Evolutionary conservation across 2,888 invertebrate species (phyloP).

Genomic region (Drosophila merina): DNA sequence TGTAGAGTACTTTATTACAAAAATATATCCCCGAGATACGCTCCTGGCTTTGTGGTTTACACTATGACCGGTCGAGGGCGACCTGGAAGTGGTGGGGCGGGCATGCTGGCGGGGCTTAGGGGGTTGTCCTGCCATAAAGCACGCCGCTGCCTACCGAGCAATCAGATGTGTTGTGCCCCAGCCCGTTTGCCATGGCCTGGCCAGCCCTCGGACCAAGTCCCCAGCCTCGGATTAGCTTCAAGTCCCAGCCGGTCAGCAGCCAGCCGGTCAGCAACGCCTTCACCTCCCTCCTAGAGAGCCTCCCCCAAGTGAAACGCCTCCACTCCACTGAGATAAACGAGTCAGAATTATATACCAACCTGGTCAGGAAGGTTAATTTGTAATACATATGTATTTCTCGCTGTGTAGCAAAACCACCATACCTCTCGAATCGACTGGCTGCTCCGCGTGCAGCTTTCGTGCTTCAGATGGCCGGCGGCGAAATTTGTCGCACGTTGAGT

Average conservation of each 20-base stretch:
- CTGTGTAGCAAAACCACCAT: constrained; percentile 11
- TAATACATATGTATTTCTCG: background rate
- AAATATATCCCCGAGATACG: background rate
- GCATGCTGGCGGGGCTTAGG: constrained; percentile 17
- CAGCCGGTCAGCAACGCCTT: constrained; percentile 32
- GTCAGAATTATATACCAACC: no score
- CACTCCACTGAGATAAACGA: constrained; percentile 4
- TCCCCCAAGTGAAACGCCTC: constrained; percentile 31
- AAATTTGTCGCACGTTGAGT: constrained; percentile 78
- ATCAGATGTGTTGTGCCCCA: constrained; percentile 67
- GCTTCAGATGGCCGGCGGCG: constrained; percentile 75
- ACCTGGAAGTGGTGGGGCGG: constrained; percentile 22
- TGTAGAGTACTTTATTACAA: background rate
- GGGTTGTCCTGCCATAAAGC: constrained; percentile 57
- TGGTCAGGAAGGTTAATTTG: background rate
- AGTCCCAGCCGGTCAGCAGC: constrained; percentile 14
- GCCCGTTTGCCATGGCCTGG: constrained; percentile 38
- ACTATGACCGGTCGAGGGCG: constrained; percentile 42
- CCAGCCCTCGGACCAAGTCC: constrained; percentile 46
- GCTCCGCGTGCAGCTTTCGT: constrained; percentile 76
- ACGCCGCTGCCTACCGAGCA: constrained; percentile 57
- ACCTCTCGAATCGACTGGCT: constrained; percentile 24
- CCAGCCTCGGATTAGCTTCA: constrained; percentile 7
- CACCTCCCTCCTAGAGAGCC: constrained; percentile 26
- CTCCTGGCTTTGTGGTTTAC: constrained; percentile 28